These are phyloP conservation scores for Scytalopus superciliaris DNA, from an alignment of 2,113 vertebrate species.

Conservation along the genomic window DNA sequence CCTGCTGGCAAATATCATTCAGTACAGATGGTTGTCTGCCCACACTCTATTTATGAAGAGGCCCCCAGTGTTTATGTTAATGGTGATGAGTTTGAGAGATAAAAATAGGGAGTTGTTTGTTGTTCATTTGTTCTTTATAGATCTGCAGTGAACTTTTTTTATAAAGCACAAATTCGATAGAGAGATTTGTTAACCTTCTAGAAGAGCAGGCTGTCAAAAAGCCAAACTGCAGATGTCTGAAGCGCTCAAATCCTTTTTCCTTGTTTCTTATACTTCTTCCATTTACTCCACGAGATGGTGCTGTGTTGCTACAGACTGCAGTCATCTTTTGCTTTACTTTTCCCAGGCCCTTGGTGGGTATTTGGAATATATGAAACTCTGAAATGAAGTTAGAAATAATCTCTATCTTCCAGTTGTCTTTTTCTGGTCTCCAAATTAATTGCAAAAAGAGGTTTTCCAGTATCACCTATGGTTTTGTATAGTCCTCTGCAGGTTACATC, in stretches of 20 bases:
- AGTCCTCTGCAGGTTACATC: neutral
- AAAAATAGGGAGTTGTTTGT: constrained; percentile 78
- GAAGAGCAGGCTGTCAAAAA: constrained; percentile 51
- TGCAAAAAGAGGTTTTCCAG: constrained; percentile 26
- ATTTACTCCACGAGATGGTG: constrained; percentile 70
- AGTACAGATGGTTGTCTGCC: constrained; percentile 73
- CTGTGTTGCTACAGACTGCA: constrained; percentile 48
- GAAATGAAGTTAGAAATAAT: constrained; percentile 48
- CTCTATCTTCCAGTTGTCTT: constrained; percentile 4
- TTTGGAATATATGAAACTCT: neutral
- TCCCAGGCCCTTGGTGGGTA: neutral
- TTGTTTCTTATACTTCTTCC: neutral
- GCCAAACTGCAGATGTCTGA: constrained; percentile 27
- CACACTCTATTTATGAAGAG: constrained; percentile 76
- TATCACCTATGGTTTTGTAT: constrained; percentile 27
- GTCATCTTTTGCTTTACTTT: neutral
- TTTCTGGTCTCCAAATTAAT: constrained; percentile 31
- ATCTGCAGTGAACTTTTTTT: constrained; percentile 65
- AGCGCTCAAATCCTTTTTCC: neutral
- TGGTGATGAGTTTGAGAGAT: constrained; percentile 62
- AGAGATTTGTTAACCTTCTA: constrained; percentile 63
- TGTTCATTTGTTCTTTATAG: constrained; percentile 76
- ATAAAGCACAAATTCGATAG: constrained; percentile 52
- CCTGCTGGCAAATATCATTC: constrained; percentile 59
- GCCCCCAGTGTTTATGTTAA: constrained; percentile 73